Conservation (phyloP, 2,888 invertebrate species). For the Hydrotaea diabolus region DNA sequence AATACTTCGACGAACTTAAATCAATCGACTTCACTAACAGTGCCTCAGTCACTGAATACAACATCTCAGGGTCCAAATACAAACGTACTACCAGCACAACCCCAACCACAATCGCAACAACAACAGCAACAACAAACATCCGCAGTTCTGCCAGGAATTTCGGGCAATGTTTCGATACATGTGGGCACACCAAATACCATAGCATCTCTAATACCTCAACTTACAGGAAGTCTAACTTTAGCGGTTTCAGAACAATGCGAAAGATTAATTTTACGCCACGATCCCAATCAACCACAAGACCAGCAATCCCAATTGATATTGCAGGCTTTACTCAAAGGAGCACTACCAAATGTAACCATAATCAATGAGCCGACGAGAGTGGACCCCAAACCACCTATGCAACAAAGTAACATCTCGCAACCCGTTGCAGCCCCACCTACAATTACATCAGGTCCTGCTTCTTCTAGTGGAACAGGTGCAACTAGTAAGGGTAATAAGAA, state of each 20-base stretch:
- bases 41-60: slow-evolving; percentile 47
- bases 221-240: slow-evolving; percentile 85
- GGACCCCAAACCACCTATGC: slow-evolving; percentile 69
- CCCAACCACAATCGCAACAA: slow-evolving; percentile 56
- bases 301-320: slow-evolving; percentile 80
- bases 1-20: slow-evolving; percentile 45
- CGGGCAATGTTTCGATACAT: slow-evolving; percentile 76
- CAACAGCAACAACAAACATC: slow-evolving; percentile 59
- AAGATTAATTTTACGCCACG: slow-evolving; percentile 85
- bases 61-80: slow-evolving; percentile 14
- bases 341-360: slow-evolving; percentile 80
- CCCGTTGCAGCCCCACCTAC: slow-evolving; percentile 55
- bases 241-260: slow-evolving; percentile 87
- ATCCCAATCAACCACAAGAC: slow-evolving; percentile 83
- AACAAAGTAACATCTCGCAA: slow-evolving; percentile 65
- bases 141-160: slow-evolving; percentile 72
- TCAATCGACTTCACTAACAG: slow-evolving; percentile 30
- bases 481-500: slow-evolving; percentile 68
- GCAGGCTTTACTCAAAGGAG: slow-evolving; percentile 80
- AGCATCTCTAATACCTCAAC: slow-evolving; percentile 81
- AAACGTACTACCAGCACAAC: slow-evolving; percentile 41
- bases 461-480: slow-evolving; percentile 44
- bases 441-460: slow-evolving; percentile 20
- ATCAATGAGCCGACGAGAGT: slow-evolving; percentile 79
- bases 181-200: slow-evolving; percentile 78